These are phyloP conservation scores for Notocelia uddmanniana DNA, from an alignment of 2,888 invertebrate species.

Conservation along the genomic window DNA sequence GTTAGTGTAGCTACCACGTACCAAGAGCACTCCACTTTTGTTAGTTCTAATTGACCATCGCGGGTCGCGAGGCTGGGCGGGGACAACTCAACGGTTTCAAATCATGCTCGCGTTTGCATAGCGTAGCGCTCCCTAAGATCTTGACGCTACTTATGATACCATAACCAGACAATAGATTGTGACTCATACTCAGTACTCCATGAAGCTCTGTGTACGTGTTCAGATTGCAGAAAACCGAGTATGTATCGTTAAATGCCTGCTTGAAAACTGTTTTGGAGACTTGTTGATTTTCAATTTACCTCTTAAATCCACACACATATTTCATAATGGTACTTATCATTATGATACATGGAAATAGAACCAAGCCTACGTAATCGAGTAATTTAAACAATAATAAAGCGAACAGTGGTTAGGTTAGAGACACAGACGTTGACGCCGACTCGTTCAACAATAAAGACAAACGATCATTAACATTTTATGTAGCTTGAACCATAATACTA, in stretches of 20 bases:
- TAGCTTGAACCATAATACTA: constrained; percentile 40
- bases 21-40: constrained; percentile 68
- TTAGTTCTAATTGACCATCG: constrained; percentile 70
- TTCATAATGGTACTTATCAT: no score
- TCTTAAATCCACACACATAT: no score
- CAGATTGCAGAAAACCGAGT: constrained; percentile 58
- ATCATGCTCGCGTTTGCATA: constrained; percentile 56
- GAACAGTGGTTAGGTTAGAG: constrained; percentile 7
- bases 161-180: constrained; percentile 69
- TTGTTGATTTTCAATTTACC: background rate
- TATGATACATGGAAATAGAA: no score
- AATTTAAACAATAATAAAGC: constrained; percentile 26
- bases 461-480: constrained; percentile 39
- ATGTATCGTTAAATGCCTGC: constrained; percentile 7
- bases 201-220: constrained; percentile 59
- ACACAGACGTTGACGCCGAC: background rate
- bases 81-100: constrained; percentile 58
- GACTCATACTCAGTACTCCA: constrained; percentile 64
- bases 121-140: constrained; percentile 64
- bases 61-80: constrained; percentile 48
- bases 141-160: constrained; percentile 73
- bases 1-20: constrained; percentile 60
- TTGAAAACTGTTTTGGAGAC: background rate
- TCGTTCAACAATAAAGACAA: constrained; percentile 30
- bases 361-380: background rate